phyloP scores from a whole-genome alignment of 2,888 invertebrate genomes.

The Drosophila helvetica region DNA sequence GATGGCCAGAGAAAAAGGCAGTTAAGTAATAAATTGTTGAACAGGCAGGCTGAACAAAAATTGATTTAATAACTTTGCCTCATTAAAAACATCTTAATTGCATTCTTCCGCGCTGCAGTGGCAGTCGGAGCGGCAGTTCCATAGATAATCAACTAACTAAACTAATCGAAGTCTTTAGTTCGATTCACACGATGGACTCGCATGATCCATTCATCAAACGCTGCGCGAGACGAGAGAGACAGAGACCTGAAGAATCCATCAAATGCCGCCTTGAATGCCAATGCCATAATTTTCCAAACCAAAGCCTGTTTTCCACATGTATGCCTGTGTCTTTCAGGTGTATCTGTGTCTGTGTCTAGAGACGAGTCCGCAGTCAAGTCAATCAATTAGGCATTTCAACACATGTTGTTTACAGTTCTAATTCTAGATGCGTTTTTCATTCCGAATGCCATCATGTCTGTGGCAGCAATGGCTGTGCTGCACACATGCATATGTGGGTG shows the following conservation, averaged over 20 bases:
- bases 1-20: constrained; percentile 53
- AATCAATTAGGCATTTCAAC: constrained; percentile 78
- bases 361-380: constrained; percentile 57
- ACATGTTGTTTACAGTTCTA: constrained; percentile 79
- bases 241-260: constrained; percentile 47
- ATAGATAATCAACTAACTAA: constrained; percentile 46
- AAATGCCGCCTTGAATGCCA: constrained; percentile 67
- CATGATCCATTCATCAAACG: constrained; percentile 51
- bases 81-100: constrained; percentile 68
- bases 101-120: constrained; percentile 68
- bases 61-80: constrained; percentile 55
- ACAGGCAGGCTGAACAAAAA: constrained; percentile 10
- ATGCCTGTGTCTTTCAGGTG: constrained; percentile 12
- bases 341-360: constrained; percentile 20
- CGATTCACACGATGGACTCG: constrained; percentile 17
- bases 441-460: constrained; percentile 67
- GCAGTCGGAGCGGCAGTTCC: constrained; percentile 33
- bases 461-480: constrained; percentile 15
- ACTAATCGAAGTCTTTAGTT: constrained; percentile 12
- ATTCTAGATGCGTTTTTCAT: constrained; percentile 66
- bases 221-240: constrained; percentile 10
- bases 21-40: constrained; percentile 70
- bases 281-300: constrained; percentile 63
- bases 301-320: constrained; percentile 38
- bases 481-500: constrained; percentile 2